Evolutionary conservation across 2,888 invertebrate species (phyloP), one percentile per base, ranked within the genome.

Genomic region (Diaprepes abbreviatus): DNA sequence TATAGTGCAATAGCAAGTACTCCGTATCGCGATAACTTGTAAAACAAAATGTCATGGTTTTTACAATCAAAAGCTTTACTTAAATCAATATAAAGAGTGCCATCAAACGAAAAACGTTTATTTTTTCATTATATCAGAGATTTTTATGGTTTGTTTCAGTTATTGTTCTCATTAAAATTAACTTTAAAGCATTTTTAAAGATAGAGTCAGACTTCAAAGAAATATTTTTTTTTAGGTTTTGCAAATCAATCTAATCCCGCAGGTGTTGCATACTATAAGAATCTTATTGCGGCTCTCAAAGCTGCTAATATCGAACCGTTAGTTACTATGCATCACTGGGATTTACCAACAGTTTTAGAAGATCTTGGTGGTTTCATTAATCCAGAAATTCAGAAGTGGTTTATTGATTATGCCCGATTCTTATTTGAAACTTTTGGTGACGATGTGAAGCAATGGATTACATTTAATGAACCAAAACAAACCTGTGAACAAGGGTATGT

Each of bases 261-360:
- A 36, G 80, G 85, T 84, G 81, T 92, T 28, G 79, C 83, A 45
- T 91, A 90, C 82, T 92, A 92, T 83, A 87, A 85, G 50, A 84
- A 86, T 48, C 79, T 92, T 14, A 85, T 91, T 9, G 82, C 88
- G 48, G 88, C 87, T 74, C 83, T 92, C 3, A 72, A 83, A 0
- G 67, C 67, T 33, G 85, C 85, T 62, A 85, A 85, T n/a, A 88
- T 90, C 19, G 80, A 85, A 68, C 89, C 90, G 0, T 69, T 86
- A n/a, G 77, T 88, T 7, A 89, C 88, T 3, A 19, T 87, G 1
- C 85, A 83, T 74, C 87, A 87, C 55, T 88, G 87, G 88, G 88
- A 89, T 74, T 74, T 88, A 74, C 88, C 88, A 0, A 85, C 87
- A 57, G 74, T 82, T 2, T 78, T 88, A 1, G 85, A 87, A 36